A percentile compares a stretch with the other conserved stretches of the same genome.
Conservation (phyloP, 2,113 vertebrate genomes). For the Gobiocypris rarus region DNA sequence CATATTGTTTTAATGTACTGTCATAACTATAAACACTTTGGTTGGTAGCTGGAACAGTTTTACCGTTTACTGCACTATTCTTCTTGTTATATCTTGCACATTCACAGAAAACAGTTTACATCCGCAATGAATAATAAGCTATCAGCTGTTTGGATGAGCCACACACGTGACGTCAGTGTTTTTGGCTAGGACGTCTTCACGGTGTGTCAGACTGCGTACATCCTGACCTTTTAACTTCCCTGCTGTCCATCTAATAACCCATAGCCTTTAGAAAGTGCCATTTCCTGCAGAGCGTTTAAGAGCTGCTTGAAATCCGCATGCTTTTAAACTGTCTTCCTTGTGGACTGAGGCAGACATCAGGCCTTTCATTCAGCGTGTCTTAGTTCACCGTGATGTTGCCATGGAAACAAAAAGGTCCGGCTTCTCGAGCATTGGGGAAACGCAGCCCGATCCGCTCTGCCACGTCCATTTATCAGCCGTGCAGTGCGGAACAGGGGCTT, state of each 20-base stretch:
- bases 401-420: constrained; percentile 51
- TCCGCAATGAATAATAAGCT: too few species aligned
- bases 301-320: constrained; percentile 13
- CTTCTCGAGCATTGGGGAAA: neutral
- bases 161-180: neutral
- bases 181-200: neutral
- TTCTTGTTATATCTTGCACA: too few species aligned
- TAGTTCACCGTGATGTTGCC: constrained; percentile 29
- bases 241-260: neutral
- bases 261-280: neutral
- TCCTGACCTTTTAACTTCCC: constrained; percentile 38
- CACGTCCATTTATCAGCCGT: constrained; percentile 37
- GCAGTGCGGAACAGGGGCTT: neutral
- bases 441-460: constrained; percentile 13
- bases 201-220: neutral
- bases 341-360: constrained; percentile 12
- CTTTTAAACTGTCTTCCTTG: constrained; percentile 1
- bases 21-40: too few species aligned
- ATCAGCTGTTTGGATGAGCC: neutral
- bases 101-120: too few species aligned
- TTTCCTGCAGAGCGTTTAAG: neutral
- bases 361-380: constrained; percentile 26
- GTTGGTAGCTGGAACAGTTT: too few species aligned
- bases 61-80: too few species aligned
- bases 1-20: too few species aligned